phyloP scores from a whole-genome alignment of 2,888 invertebrate species.

The Diarsia mendica region DNA sequence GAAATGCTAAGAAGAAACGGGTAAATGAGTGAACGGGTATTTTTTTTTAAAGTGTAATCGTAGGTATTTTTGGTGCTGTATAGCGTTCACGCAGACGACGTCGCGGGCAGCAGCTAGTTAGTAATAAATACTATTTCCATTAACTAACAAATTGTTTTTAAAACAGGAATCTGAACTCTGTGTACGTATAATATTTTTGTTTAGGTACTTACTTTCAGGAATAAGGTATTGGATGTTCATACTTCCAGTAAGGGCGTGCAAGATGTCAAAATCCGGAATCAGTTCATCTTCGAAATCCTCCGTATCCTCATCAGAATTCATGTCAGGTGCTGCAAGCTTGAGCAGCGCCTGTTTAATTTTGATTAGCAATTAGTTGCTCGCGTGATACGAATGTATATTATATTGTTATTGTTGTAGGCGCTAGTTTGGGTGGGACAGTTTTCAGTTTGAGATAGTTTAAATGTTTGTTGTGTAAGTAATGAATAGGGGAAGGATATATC shows the following conservation, averaged over 20 bases:
- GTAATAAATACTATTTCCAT: no score
- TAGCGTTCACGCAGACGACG: no score
- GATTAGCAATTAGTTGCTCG: slow-evolving; percentile 75
- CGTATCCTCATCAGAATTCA: slow-evolving; percentile 80
- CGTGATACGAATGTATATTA: slow-evolving; percentile 57
- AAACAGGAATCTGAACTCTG: no score
- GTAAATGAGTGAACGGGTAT: no score
- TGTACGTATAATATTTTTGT: neutral
- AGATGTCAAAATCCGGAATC: slow-evolving; percentile 77
- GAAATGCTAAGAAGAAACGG: no score
- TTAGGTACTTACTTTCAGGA: slow-evolving; percentile 37
- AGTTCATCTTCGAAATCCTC: slow-evolving; percentile 78
- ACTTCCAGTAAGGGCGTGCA: slow-evolving; percentile 82
- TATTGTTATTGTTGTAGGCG: slow-evolving; percentile 45
- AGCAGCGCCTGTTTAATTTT: slow-evolving; percentile 83
- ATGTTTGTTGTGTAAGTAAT: neutral
- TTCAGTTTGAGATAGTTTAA: slow-evolving; percentile 15
- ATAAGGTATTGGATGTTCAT: slow-evolving; percentile 70
- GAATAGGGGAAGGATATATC: neutral
- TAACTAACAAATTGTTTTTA: no score
- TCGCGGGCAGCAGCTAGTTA: no score
- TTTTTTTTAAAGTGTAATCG: no score
- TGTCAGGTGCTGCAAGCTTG: slow-evolving; percentile 85
- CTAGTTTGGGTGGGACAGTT: slow-evolving; percentile 33
- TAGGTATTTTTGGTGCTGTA: no score